Evolutionary conservation across 2,113 vertebrate genomes (phyloP), one percentile per base, ranked within the genome.

Genomic region (Zapornia atra): DNA sequence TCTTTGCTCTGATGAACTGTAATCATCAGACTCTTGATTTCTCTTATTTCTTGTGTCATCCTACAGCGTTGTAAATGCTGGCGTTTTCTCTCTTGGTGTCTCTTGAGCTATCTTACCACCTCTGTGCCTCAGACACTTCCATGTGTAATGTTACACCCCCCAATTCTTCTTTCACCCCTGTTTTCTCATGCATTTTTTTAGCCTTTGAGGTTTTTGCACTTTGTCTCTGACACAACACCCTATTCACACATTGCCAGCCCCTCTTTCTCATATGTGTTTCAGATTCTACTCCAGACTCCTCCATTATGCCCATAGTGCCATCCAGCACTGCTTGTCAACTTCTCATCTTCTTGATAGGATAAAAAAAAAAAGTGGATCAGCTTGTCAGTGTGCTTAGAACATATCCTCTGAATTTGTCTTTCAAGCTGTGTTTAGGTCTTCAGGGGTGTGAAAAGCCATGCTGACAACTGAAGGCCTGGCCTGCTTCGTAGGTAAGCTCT

Each of bases 231-330:
- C 46, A 28, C 17, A 17, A 50, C n/a, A 16, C 14, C 9, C 0
- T 0, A 10, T 34, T 69, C 12, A 31, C 25, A n/a, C 7, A 2
- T 21, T 84, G 5, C 25, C 24, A 25, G 2, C 19, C 11, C 20
- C 21, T 54, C 56, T 88, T 84, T 50, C 26, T n/a, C 4, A 2
- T 5, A 5, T 2, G 2, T 5, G 2, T 50, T 81, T 75, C 44
- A n/a, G 51, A 26, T 36, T 69, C 63, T 38, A 6, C 14, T n/a
- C 51, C 9, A 5, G 18, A 42, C 36, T 75, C 42, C 31, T 84
- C 20, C 13, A 8, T 31, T 57, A 51, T 11, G 12, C 34, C 36
- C 15, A 7, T 24, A 22, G 59, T 29, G 11, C 28, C 10, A 21
- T 31, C 17, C 31, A 90, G 44, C 12, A 50, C 36, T 22, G 11